A percentile compares a stretch with the other conserved stretches of the same genome.
phyloP scores from a whole-genome alignment of 2,888 invertebrate species.

The Tolmerus cingulatus region DNA sequence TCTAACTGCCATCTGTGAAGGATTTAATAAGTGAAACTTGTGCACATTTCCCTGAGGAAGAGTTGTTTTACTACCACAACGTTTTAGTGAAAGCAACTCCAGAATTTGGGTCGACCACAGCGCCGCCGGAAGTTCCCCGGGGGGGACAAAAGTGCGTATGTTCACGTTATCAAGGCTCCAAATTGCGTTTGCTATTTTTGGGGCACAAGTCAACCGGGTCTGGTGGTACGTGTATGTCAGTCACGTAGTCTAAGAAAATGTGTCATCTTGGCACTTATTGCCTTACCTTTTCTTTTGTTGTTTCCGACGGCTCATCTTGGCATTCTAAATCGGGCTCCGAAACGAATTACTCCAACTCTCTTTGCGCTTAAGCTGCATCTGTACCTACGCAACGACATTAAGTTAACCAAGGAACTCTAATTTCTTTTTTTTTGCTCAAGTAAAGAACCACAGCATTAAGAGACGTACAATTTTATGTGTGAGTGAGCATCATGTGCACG shows the following conservation, averaged over 20 bases:
- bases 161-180: background rate
- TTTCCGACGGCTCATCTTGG: background rate
- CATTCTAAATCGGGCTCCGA: background rate
- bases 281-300: background rate
- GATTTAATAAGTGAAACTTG: background rate
- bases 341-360: background rate
- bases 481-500: background rate
- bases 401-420: background rate
- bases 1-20: background rate
- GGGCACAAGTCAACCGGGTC: background rate
- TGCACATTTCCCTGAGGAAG: background rate
- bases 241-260: background rate
- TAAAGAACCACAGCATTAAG: background rate
- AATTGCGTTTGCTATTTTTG: constrained; percentile 13
- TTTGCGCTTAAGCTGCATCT: background rate
- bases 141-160: background rate
- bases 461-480: background rate
- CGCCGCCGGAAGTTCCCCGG: no score
- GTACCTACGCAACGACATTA: background rate
- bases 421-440: background rate
- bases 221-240: background rate
- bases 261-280: background rate
- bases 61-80: background rate
- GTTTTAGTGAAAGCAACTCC: background rate
- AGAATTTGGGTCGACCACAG: background rate